phyloP scores from a whole-genome alignment of 1,140 invertebrate genomes.

The Aphaenogaster rudis region DNA sequence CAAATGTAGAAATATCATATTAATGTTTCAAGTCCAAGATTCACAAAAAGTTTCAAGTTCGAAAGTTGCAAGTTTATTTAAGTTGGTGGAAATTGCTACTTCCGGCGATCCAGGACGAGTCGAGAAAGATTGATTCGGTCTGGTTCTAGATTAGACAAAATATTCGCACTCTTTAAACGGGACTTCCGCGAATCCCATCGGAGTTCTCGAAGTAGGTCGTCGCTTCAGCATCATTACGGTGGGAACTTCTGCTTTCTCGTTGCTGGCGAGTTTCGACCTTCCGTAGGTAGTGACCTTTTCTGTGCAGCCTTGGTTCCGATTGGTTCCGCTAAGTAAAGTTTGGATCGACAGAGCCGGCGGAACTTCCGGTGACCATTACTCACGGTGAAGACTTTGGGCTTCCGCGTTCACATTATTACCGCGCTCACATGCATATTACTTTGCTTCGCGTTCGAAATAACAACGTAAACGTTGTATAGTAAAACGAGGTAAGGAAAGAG shows the following conservation, averaged over 20 bases:
- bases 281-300: conserved; percentile 42
- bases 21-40: not conserved
- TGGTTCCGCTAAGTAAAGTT: conserved; percentile 32
- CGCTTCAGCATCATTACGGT: conserved; percentile 48
- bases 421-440: not conserved
- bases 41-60: not conserved
- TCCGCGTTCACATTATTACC: conserved; percentile 17
- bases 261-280: conserved; percentile 34
- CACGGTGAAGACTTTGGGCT: not conserved
- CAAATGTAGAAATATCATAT: not conserved
- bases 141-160: conserved; percentile 39
- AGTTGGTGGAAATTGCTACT: conserved; percentile 8
- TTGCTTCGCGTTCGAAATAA: not conserved
- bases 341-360: not conserved
- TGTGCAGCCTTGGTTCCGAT: not conserved
- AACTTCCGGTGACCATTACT: conserved; percentile 23
- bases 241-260: conserved; percentile 26
- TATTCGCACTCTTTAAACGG: conserved; percentile 35
- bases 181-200: conserved; percentile 6
- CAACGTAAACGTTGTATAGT: not conserved
- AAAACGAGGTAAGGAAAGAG: not conserved
- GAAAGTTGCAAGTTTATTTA: conserved; percentile 11
- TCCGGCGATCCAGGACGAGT: not conserved
- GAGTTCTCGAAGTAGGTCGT: conserved; percentile 64
- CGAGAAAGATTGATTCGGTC: conserved; percentile 11